phyloP scores from a whole-genome alignment of 37 sponge, comb jelly and placozoan species.

The Oscarella lobularis region DNA sequence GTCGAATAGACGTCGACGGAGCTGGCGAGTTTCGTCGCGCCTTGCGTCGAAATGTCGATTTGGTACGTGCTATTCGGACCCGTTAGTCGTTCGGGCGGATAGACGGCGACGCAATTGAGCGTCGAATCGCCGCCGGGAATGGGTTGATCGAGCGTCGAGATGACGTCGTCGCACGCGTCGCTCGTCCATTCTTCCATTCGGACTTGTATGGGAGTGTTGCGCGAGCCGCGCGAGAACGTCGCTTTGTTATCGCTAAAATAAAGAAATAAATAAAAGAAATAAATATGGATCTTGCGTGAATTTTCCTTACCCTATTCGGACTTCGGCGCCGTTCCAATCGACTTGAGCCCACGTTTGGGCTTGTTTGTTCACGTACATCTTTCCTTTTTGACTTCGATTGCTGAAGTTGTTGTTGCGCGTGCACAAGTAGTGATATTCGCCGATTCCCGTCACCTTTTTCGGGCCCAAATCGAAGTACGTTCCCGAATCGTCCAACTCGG shows the following conservation, averaged over 20 bases:
- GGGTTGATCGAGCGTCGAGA: not conserved
- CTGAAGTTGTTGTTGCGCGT: constrained; percentile 98
- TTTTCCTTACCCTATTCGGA: not conserved
- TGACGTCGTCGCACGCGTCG: not conserved
- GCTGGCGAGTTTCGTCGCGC: not conserved
- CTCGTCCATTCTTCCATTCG: not conserved
- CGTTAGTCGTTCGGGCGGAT: not conserved
- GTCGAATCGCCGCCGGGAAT: not conserved
- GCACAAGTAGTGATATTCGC: constrained; percentile 86
- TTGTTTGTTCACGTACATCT: constrained; percentile 27
- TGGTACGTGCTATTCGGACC: not conserved
- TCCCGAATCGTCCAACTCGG: constrained; percentile 93
- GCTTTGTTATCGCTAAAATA: not conserved
- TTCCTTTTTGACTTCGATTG: constrained; percentile 96
- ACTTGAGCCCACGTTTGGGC: not conserved
- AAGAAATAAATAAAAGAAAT: too few relatives aligned
- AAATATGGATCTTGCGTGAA: too few relatives aligned
- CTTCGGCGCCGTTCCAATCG: constrained; percentile 12
- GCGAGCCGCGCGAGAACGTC: not conserved
- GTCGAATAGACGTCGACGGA: not conserved
- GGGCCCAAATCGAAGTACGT: constrained; percentile 93
- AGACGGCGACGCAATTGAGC: not conserved
- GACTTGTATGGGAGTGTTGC: not conserved
- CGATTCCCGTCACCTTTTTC: constrained; percentile 48
- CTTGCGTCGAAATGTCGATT: not conserved